phyloP scores from a whole-genome alignment of 1,140 invertebrate species.

The Nixonia krombeini region DNA sequence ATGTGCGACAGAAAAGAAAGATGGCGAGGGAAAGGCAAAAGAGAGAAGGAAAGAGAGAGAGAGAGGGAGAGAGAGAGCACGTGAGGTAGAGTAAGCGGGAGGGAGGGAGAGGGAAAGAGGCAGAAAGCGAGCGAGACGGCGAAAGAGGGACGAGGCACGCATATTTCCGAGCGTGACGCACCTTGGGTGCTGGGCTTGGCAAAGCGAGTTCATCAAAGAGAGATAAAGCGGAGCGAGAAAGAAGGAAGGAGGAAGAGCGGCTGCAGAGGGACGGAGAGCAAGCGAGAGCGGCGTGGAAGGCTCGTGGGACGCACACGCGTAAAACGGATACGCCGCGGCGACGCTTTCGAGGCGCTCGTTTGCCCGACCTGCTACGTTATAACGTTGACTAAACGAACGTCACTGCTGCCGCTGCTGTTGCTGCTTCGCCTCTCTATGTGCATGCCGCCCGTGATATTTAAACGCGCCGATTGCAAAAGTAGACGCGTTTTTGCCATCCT shows the following conservation, averaged over 20 bases:
- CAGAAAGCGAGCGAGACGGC: constrained; percentile 10
- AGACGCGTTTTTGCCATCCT: no score
- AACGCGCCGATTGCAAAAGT: no score
- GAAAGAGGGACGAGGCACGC: constrained; percentile 38
- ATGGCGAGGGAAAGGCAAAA: no score
- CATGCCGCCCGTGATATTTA: no score
- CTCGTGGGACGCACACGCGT: background rate
- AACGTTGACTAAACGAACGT: background rate
- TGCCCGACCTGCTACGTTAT: background rate
- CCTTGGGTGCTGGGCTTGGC: constrained; percentile 9
- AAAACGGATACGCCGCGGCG: background rate
- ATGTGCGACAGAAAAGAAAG: constrained; percentile 26
- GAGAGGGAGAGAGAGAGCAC: background rate
- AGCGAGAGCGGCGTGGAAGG: background rate
- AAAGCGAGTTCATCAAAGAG: constrained; percentile 5
- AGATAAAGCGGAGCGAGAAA: constrained; percentile 5
- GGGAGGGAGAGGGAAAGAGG: constrained; percentile 8
- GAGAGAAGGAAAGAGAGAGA: no score
- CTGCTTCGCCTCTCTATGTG: no score
- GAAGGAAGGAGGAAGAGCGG: constrained; percentile 1
- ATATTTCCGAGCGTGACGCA: constrained; percentile 57
- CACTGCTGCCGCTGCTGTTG: no score
- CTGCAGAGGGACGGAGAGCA: background rate
- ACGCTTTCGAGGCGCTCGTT: background rate
- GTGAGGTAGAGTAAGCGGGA: no score